Percentiles rank a stretch among this genome's conserved stretches.
Evolutionary conservation across 92 coral and sea anemone genomes (phyloP).

Genomic region (Parazoanthus darwini): DNA sequence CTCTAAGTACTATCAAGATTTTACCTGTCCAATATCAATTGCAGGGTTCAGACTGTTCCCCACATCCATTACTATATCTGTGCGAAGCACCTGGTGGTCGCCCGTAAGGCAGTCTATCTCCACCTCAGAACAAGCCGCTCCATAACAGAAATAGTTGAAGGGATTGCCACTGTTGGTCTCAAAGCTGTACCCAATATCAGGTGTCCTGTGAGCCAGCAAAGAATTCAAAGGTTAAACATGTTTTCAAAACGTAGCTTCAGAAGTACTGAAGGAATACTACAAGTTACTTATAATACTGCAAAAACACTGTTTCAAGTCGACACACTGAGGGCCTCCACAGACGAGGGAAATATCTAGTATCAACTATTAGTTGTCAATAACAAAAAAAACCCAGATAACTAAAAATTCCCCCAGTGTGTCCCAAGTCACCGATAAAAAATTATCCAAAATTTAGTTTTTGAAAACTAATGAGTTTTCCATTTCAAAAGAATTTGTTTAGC

Average conservation of each 20-base stretch:
- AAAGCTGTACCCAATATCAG: constrained; percentile 69
- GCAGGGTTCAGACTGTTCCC: constrained; percentile 87
- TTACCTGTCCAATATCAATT: constrained; percentile 88
- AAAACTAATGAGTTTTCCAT: too few species aligned
- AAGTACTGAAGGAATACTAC: neutral
- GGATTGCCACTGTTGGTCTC: constrained; percentile 63
- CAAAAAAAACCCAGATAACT: too few species aligned
- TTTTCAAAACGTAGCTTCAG: too few species aligned
- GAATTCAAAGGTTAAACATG: neutral
- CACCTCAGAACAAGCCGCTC: constrained; percentile 86
- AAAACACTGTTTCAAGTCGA: too few species aligned
- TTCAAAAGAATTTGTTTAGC: too few species aligned
- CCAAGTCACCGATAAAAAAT: too few species aligned
- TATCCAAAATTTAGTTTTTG: too few species aligned
- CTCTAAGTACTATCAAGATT: neutral
- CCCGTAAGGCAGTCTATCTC: constrained; percentile 88
- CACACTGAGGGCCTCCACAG: too few species aligned
- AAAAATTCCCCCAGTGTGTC: too few species aligned
- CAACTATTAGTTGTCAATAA: too few species aligned
- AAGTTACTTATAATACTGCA: too few species aligned
- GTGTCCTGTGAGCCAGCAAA: constrained; percentile 54
- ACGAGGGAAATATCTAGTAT: too few species aligned
- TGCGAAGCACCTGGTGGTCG: constrained; percentile 67
- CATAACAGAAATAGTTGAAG: constrained; percentile 80
- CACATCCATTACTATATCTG: constrained; percentile 89